Base-by-base conservation (phyloP, 2,888 invertebrate species). In the Halictus quadricinctus region DNA sequence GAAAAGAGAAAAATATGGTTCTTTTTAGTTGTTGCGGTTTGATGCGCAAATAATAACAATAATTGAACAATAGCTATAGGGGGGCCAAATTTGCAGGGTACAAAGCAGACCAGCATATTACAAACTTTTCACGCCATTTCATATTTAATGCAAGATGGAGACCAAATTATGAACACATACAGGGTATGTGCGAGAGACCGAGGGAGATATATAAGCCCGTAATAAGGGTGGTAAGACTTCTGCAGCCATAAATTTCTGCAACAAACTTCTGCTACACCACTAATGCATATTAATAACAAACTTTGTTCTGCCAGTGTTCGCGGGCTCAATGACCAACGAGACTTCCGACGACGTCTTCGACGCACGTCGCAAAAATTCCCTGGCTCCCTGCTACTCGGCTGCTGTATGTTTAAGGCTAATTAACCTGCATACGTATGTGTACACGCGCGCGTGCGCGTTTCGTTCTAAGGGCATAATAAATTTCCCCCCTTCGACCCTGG, bases 381-480 rank as follows among this genome's bases (percentile, higher is more conserved):
- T 8, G 15, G 15, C 64, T n/a, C 21, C 7, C 36, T 36, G 25
- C 64, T 46, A 54, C 64, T 60, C 15, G 48, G 29, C 8, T 58
- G 70, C 15, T 75, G 72, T 78, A 29, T 50, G 72, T 66, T 58
- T 36, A 48, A 66, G 81, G 50, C 81, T 85, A 86, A 85, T 86
- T 86, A 81, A 77, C 74, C 76, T 36, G 81, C 70, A 36, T 18
- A 43, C 43, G 48, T 48, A 72, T 29, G 13, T 4, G n/a, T 13
- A n/a, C 2, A 18, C 66, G 60, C 29, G n/a, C 12, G 1, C 58
- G n/a, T 2, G 29, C 72, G 46, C 74, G 8, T 72, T 76, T 79
- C 69, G 54, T 60, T 77, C 66, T 50, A n/a, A 79, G 66, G 66
- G 79, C 79, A 81, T 86, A 85, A 86, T 85, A 86, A 85, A 86